These are phyloP conservation scores for Papilio glaucus DNA, from an alignment of 1,140 invertebrate species.

Conservation along the genomic window DNA sequence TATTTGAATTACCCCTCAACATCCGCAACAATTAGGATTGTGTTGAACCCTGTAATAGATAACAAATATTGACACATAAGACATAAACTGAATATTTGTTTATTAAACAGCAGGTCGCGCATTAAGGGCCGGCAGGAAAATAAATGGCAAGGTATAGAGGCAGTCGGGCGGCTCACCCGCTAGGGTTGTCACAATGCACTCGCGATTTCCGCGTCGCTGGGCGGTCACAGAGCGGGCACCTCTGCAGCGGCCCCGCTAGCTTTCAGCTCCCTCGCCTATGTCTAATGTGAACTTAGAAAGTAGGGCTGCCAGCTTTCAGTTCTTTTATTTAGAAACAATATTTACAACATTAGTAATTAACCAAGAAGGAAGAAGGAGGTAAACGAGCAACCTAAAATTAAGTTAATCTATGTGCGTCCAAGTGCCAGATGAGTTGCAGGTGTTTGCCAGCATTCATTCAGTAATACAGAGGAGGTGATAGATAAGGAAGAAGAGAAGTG, in stretches of 20 bases:
- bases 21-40: no score
- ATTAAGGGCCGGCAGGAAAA: slow-evolving; percentile 16
- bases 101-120: slow-evolving; percentile 16
- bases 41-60: slow-evolving; percentile 10
- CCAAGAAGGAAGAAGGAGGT: no score
- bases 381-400: no score
- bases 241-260: slow-evolving; percentile 33
- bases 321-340: no score
- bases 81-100: slow-evolving; percentile 27
- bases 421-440: no score
- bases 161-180: slow-evolving; percentile 49
- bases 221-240: slow-evolving; percentile 52
- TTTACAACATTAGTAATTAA: no score
- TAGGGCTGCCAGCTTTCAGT: slow-evolving; percentile 25
- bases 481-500: not conserved
- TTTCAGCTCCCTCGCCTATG: slow-evolving; percentile 36
- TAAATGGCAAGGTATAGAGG: slow-evolving; percentile 27
- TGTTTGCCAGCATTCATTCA: no score
- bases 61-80: slow-evolving; percentile 30
- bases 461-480: no score
- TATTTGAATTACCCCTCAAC: no score
- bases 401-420: no score
- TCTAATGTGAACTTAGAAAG: slow-evolving; percentile 30
- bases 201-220: slow-evolving; percentile 59
- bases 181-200: slow-evolving; percentile 64